These are phyloP conservation scores for Megalopta genalis DNA, from an alignment of 1,140 invertebrate species.

Conservation along the genomic window DNA sequence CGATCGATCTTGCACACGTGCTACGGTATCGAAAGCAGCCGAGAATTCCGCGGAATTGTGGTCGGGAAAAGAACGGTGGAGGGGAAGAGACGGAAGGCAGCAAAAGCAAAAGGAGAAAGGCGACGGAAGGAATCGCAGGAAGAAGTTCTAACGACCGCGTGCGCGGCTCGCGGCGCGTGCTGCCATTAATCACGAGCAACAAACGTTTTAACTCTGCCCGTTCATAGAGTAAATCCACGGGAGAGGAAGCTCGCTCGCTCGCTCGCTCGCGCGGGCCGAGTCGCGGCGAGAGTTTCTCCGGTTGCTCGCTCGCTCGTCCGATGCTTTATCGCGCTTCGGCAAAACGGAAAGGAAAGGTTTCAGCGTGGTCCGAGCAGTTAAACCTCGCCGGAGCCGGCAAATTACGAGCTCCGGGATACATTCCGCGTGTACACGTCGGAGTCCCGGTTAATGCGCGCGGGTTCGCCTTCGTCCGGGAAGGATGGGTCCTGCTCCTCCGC, in stretches of 20 bases:
- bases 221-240: constrained; percentile 24
- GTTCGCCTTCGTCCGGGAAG: not conserved
- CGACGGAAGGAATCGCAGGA: not conserved
- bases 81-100: not conserved
- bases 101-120: not conserved
- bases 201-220: constrained; percentile 57
- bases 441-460: not conserved
- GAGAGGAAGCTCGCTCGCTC: constrained; percentile 18
- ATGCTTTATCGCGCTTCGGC: constrained; percentile 35
- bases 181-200: constrained; percentile 57
- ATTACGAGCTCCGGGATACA: constrained; percentile 47
- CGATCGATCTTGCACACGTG: no score
- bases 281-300: constrained; percentile 26
- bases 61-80: constrained; percentile 9
- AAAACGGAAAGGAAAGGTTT: constrained; percentile 59
- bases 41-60: not conserved
- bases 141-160: constrained; percentile 51
- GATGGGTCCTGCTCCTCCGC: constrained; percentile 11
- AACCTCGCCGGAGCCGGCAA: constrained; percentile 47
- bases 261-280: no score
- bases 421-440: not conserved
- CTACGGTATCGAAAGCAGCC: not conserved
- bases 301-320: constrained; percentile 18
- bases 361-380: constrained; percentile 36
- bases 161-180: constrained; percentile 16